These are phyloP conservation scores for Crypturellus tataupa DNA, from an alignment of 2,797 vertebrate species.

Conservation along the genomic window DNA sequence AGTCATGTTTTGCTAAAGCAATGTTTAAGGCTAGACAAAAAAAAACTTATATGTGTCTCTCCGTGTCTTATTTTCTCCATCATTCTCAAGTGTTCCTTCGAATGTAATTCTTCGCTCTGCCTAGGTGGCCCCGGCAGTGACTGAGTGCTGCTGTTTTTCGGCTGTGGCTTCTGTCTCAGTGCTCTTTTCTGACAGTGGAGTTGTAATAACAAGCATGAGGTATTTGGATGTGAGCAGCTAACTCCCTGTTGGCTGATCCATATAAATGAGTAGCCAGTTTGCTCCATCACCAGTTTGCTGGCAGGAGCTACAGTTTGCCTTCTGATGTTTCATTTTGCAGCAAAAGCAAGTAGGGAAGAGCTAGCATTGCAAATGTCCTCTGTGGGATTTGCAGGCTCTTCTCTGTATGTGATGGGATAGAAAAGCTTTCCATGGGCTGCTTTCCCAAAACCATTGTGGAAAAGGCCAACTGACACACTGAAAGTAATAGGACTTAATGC, in stretches of 20 bases:
- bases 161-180: neutral
- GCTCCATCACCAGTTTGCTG: neutral
- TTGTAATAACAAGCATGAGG: neutral
- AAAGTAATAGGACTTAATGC: neutral
- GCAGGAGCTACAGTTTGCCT: neutral
- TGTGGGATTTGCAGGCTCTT: neutral
- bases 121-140: neutral
- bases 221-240: neutral
- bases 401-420: neutral
- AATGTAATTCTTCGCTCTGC: neutral
- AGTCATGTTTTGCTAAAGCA: neutral
- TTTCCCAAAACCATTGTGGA: neutral
- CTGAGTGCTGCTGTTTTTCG: neutral
- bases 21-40: neutral
- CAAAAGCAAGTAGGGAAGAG: neutral
- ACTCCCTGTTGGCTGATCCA: neutral
- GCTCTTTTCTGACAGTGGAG: neutral
- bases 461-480: accelerated
- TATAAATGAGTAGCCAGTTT: neutral
- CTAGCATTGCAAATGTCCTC: neutral
- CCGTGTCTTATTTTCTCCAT: neutral
- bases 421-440: neutral
- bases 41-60: neutral
- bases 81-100: neutral
- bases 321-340: neutral